Conservation (phyloP, 1,140 invertebrate species). For the Magallana angulata region DNA sequence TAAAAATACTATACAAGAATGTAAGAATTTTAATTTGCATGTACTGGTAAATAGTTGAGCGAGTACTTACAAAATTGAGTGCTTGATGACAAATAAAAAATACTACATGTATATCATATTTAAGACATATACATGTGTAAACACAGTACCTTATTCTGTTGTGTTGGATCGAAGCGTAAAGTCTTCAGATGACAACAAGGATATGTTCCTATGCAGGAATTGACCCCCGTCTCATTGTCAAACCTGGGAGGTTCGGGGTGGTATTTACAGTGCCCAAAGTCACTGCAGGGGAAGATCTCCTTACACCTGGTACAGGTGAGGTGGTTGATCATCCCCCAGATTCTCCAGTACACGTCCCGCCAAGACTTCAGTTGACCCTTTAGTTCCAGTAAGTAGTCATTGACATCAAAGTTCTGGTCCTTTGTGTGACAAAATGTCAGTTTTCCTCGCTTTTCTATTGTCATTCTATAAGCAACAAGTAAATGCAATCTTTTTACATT, state of each 20-base stretch:
- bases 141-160: slow-evolving; percentile 72
- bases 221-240: slow-evolving; percentile 65
- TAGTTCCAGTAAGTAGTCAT: slow-evolving; percentile 88
- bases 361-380: slow-evolving; percentile 90
- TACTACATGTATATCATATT: too few species aligned
- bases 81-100: too few species aligned
- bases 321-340: slow-evolving; percentile 86
- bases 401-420: slow-evolving; percentile 90
- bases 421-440: slow-evolving; percentile 78
- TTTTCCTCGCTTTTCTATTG: slow-evolving; percentile 70
- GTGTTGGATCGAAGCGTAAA: slow-evolving; percentile 86
- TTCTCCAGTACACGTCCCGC: slow-evolving; percentile 94
- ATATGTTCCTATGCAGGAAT: slow-evolving; percentile 82
- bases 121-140: too few species aligned
- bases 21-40: too few species aligned
- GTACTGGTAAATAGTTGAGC: too few species aligned
- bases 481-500: not conserved
- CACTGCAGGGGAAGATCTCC: slow-evolving; percentile 73
- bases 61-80: too few species aligned
- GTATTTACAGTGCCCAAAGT: slow-evolving; percentile 77
- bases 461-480: slow-evolving; percentile 68
- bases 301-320: slow-evolving; percentile 75
- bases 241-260: slow-evolving; percentile 73
- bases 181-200: slow-evolving; percentile 92
- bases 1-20: too few species aligned